These are phyloP conservation scores for Liopterus haemorrhoidalis DNA, from an alignment of 2,888 invertebrate genomes.

Conservation along the genomic window DNA sequence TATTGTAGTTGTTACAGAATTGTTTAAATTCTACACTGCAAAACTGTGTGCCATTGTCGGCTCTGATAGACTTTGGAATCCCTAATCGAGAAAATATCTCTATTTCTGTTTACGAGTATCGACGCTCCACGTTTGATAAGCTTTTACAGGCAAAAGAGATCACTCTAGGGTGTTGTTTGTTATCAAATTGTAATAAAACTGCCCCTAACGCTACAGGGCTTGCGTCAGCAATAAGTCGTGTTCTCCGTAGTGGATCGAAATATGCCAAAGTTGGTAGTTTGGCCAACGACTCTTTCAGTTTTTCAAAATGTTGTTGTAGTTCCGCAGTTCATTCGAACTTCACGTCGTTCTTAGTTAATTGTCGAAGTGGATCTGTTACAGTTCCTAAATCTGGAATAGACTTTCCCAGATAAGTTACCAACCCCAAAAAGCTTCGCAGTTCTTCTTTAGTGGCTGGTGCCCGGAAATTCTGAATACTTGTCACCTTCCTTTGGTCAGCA, in stretches of 20 bases:
- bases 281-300: conserved; percentile 4
- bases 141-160: conserved; percentile 34
- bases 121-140: conserved; percentile 28
- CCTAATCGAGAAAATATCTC: too few relatives aligned
- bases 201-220: conserved; percentile 36
- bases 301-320: conserved; percentile 7
- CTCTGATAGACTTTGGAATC: too few relatives aligned
- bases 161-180: conserved; percentile 27
- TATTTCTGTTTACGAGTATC: conserved; percentile 40
- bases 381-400: conserved; percentile 12
- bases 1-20: too few relatives aligned
- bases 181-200: conserved; percentile 32
- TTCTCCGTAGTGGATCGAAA: conserved; percentile 28
- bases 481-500: neutral
- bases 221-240: conserved; percentile 32
- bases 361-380: conserved; percentile 7
- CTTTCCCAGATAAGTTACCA: conserved; percentile 4
- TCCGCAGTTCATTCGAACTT: neutral
- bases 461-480: conserved; percentile 1
- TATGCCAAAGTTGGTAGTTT: conserved; percentile 28
- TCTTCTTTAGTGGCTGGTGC: conserved; percentile 6
- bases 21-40: too few relatives aligned
- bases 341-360: conserved; percentile 9
- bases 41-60: too few relatives aligned
- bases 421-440: neutral